Percentiles rank a stretch among this genome's conserved stretches.
These are phyloP conservation scores for Enteromius afrohamiltoni DNA, from an alignment of 2,797 vertebrate genomes.

Conservation along the genomic window DNA sequence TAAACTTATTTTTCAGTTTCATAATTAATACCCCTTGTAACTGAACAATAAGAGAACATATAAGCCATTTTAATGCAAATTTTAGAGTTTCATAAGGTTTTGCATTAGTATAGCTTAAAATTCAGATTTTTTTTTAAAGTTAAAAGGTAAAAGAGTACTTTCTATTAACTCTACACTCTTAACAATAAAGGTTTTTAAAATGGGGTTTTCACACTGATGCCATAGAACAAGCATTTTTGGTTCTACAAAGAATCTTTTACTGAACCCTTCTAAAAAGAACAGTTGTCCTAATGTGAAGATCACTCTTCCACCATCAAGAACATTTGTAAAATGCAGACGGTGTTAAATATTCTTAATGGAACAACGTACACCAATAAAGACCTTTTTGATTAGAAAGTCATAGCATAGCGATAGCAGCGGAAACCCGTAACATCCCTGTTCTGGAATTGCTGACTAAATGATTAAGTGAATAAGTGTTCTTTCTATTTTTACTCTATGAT, in stretches of 20 bases:
- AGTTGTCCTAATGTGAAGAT: background rate
- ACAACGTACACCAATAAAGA: background rate
- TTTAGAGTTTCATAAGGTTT: background rate
- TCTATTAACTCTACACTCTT: background rate
- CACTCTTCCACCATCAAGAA: background rate
- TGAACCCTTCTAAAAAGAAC: background rate
- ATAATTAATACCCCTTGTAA: background rate
- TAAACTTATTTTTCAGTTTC: constrained; percentile 15
- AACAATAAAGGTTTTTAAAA: background rate
- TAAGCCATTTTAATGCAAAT: background rate
- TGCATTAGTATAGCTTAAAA: background rate
- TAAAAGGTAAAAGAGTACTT: no score
- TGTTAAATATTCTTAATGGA: background rate
- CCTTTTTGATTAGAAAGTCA: background rate
- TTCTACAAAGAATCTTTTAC: background rate
- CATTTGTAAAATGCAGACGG: background rate
- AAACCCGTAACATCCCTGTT: background rate
- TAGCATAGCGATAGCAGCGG: background rate
- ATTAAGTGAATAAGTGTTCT: background rate
- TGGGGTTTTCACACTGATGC: background rate
- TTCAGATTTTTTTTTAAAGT: no score
- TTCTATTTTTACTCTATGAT: background rate
- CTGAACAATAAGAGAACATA: background rate
- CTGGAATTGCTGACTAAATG: background rate
- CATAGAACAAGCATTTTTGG: background rate